These are phyloP conservation scores for Neuroscelio doddi DNA, from an alignment of 2,888 invertebrate genomes.

Conservation along the genomic window DNA sequence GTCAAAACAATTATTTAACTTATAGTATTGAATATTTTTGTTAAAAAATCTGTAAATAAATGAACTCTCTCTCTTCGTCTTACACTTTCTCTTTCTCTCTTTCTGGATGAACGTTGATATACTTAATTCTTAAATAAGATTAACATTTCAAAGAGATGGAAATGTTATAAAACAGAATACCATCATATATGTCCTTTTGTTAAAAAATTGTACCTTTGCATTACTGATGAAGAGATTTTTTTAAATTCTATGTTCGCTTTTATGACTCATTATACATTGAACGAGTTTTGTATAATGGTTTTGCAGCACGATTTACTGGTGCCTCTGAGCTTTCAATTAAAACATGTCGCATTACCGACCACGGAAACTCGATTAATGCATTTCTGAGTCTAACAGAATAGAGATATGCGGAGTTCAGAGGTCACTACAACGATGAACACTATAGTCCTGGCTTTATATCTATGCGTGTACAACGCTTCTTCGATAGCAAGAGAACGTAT, in stretches of 20 bases:
- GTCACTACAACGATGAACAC: conserved; percentile 27
- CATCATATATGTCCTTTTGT: too few species aligned
- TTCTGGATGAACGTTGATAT: too few species aligned
- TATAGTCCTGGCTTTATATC: conserved; percentile 11
- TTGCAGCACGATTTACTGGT: conserved; percentile 14
- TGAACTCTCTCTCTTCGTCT: too few species aligned
- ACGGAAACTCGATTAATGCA: conserved; percentile 34
- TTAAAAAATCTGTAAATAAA: too few species aligned
- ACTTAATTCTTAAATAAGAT: too few species aligned
- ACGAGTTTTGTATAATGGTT: conserved; percentile 22
- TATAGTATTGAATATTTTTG: too few species aligned
- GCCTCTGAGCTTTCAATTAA: conserved; percentile 31
- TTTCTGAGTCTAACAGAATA: conserved; percentile 27
- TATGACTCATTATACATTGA: conserved; percentile 8
- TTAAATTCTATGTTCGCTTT: conserved; percentile 8
- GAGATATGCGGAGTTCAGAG: conserved; percentile 22
- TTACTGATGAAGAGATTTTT: conserved; percentile 14
- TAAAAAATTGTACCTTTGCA: too few species aligned
- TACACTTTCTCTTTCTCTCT: too few species aligned
- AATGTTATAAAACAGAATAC: too few species aligned
- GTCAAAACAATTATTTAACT: too few species aligned
- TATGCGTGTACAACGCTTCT: conserved; percentile 23
- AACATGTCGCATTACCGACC: conserved; percentile 36
- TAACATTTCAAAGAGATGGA: too few species aligned
- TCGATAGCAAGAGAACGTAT: conserved; percentile 33